Evolutionary conservation across 2,797 vertebrate species (phyloP), one percentile per base, ranked within the genome.

Genomic region (Tamandua tetradactyla): DNA sequence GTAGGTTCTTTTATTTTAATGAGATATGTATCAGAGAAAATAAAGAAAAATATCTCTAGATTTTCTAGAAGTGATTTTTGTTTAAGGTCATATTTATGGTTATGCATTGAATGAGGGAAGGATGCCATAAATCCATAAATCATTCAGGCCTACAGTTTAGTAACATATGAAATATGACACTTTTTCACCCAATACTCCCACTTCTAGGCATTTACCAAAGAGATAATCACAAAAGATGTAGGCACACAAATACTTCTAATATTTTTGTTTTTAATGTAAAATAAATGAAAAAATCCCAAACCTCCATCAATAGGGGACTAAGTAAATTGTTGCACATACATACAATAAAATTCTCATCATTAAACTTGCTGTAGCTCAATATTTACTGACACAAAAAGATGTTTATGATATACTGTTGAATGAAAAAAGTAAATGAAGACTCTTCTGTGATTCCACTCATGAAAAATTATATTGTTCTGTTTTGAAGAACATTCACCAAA

Each of bases 241-340:
- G 59, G 35, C 23, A 47, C 0, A 44, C 47, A 30, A 75, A 62
- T 87, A 1, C 89, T 87, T 93, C 42, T 90, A 94, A 72, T 74
- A 83, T 82, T 87, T 82, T 66, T 91, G 79, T 94, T 92, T 88
- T 94, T 95, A 95, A 91, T 89, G 13, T 92, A 88, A 4, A 82
- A 94, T 82, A 90, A 22, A 92, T 94, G 79, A 57, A 94, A 88
- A 44, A 66, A 69, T 75, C 2, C 32, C 69, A 95, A 91, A 86
- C 14, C 83, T 74, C 44, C 64, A 66, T 74, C 85, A 88, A 5
- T 35, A 79, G 13, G n/a, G 5, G 17, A 64, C 22, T 74, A 25
- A 93, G 85, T 88, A 94, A 83, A 92, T 95, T 88, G 87, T 83
- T 80, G 27, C 32, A 91, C 37, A 91, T 57, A 69, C 74, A 89